Evolutionary conservation across 2,113 vertebrate species (phyloP).

Genomic region (Notarius quadriscutis): DNA sequence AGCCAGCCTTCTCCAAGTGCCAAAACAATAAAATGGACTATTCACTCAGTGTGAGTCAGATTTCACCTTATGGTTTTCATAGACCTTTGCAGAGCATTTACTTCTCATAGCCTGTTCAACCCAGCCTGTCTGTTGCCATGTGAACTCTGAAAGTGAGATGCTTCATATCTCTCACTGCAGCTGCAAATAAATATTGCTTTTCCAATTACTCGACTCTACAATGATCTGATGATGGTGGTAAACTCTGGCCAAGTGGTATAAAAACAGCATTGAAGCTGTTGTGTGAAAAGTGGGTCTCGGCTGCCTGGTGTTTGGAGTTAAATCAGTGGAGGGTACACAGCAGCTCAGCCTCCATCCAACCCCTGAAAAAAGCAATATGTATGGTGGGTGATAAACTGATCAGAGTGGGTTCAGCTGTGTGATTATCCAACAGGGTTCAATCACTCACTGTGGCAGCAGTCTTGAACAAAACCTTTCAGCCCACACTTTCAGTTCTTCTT

Average conservation of each 20-base stretch:
- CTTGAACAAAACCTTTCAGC: slow-evolving; percentile 11
- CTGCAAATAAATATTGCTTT: slow-evolving; percentile 27
- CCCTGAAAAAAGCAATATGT: slow-evolving; percentile 26
- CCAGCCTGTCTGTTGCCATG: slow-evolving; percentile 49
- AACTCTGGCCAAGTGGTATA: slow-evolving; percentile 35
- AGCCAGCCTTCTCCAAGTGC: not conserved
- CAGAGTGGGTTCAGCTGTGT: slow-evolving; percentile 37
- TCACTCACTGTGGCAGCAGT: slow-evolving; percentile 24
- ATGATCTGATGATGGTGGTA: slow-evolving; percentile 10
- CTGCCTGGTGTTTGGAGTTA: slow-evolving; percentile 16
- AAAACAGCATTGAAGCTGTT: slow-evolving; percentile 13
- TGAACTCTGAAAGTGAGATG: slow-evolving; percentile 29
- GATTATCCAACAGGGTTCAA: slow-evolving; percentile 48
- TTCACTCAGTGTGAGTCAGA: slow-evolving; percentile 33
- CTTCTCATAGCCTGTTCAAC: slow-evolving; percentile 26
- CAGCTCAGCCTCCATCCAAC: not conserved
- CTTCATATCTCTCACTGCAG: not conserved
- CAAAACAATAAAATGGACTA: slow-evolving; percentile 18
- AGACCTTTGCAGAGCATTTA: slow-evolving; percentile 12
- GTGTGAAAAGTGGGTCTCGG: slow-evolving; percentile 21
- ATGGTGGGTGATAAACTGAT: slow-evolving; percentile 23
- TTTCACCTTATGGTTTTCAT: slow-evolving; percentile 15
- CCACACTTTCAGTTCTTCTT: slow-evolving; percentile 4
- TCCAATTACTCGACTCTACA: not conserved
- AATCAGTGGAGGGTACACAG: not conserved